Percentiles rank a stretch among this genome's conserved stretches.
Evolutionary conservation across 2,888 invertebrate species (phyloP).

Genomic region (Eristalis pertinax): DNA sequence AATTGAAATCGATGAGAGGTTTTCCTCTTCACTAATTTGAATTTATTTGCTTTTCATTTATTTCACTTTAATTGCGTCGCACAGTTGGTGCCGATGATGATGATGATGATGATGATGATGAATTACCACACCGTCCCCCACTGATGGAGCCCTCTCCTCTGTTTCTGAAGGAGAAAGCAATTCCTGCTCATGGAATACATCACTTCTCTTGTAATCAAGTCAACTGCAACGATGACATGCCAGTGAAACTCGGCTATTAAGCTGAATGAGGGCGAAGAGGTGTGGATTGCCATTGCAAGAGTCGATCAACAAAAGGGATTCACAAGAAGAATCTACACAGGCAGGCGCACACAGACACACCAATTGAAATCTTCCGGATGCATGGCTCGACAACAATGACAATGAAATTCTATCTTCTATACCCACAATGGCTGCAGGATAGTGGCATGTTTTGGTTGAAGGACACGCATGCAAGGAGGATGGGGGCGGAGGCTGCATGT

Average conservation of each 20-base stretch:
- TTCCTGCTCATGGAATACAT: conserved; percentile 31
- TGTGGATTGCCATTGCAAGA: conserved; percentile 27
- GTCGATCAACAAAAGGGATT: conserved; percentile 14
- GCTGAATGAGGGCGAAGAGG: background rate
- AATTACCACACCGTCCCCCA: conserved; percentile 9
- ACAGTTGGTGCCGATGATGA: background rate
- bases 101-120: conserved; percentile 5
- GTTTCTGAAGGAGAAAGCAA: conserved; percentile 30
- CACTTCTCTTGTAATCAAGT: conserved; percentile 53
- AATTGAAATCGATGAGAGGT: conserved; percentile 57
- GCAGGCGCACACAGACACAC: background rate
- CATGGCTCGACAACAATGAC: conserved; percentile 54
- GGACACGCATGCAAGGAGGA: conserved; percentile 30
- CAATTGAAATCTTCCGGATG: conserved; percentile 27
- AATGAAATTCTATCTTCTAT: conserved; percentile 55
- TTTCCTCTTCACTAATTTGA: conserved; percentile 44
- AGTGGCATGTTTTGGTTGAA: conserved; percentile 50
- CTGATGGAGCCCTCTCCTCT: no score
- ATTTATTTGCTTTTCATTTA: conserved; percentile 47
- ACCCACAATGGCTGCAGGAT: conserved; percentile 22
- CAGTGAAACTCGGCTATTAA: conserved; percentile 43
- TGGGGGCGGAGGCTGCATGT: background rate
- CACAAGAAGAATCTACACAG: background rate
- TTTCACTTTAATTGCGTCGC: conserved; percentile 42
- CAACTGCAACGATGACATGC: conserved; percentile 54